Evolutionary conservation across 2,888 invertebrate species (phyloP).

Genomic region (Drosophila sordidapex): DNA sequence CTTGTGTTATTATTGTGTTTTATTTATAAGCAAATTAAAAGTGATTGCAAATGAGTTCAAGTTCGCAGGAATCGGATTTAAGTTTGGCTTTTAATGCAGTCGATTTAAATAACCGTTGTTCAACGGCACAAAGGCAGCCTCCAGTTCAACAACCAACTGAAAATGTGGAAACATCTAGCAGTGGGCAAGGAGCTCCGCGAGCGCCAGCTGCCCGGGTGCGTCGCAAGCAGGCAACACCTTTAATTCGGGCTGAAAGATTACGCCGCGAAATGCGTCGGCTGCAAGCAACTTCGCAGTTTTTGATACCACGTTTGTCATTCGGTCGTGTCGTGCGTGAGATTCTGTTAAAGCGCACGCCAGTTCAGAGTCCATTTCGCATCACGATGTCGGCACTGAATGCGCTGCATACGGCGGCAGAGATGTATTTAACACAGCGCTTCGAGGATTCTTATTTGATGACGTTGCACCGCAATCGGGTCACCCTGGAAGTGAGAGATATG

Average conservation of each 20-base stretch:
- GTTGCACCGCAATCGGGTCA: conserved; percentile 85
- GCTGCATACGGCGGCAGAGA: conserved; percentile 85
- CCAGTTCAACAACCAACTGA: not conserved
- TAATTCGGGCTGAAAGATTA: not conserved
- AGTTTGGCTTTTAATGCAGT: not conserved
- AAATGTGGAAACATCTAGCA: not conserved
- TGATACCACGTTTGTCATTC: conserved; percentile 38
- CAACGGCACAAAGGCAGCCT: conserved; percentile 5
- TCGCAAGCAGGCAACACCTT: conserved; percentile 20
- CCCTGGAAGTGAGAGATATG: conserved; percentile 85
- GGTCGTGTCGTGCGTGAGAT: conserved; percentile 41
- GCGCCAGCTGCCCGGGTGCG: not conserved
- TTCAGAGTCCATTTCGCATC: not conserved
- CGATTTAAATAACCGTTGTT: not conserved
- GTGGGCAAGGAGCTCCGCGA: no score
- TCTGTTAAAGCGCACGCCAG: not conserved
- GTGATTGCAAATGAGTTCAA: not conserved
- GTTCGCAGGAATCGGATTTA: not conserved
- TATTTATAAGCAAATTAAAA: not conserved
- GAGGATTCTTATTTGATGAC: conserved; percentile 85
- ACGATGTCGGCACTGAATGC: conserved; percentile 31
- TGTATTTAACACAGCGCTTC: conserved; percentile 85
- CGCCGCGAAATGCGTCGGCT: not conserved
- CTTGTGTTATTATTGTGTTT: not conserved
- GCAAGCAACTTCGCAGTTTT: not conserved